Conservation (phyloP, 2,888 invertebrate species). For the Xylota segnis region DNA sequence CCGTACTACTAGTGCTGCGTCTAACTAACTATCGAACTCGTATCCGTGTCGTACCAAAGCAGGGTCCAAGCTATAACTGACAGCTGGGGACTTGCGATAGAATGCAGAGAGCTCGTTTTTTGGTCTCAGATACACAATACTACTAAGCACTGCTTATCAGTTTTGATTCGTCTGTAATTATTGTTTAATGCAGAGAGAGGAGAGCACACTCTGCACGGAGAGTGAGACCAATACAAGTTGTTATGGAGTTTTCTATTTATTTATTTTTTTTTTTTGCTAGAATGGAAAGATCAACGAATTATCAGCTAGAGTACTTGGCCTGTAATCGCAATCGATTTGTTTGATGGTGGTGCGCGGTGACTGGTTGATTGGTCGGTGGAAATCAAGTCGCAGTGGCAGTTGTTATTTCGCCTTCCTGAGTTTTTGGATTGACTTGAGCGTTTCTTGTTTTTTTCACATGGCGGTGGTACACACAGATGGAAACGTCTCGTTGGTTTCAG, state of each 20-base stretch:
- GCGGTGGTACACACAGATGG: slow-evolving; percentile 10
- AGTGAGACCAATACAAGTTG: not conserved
- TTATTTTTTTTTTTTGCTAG: slow-evolving; percentile 13
- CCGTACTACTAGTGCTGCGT: slow-evolving; percentile 9
- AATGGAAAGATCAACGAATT: slow-evolving; percentile 71
- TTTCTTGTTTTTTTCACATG: slow-evolving; percentile 53
- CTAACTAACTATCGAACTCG: slow-evolving; percentile 30
- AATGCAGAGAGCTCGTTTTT: slow-evolving; percentile 69
- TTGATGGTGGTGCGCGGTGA: not conserved
- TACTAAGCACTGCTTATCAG: slow-evolving; percentile 58
- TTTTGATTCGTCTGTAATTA: slow-evolving; percentile 59
- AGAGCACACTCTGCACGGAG: slow-evolving; percentile 13
- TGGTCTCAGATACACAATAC: slow-evolving; percentile 48
- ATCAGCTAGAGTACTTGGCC: slow-evolving; percentile 63
- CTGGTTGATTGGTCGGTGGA: not conserved
- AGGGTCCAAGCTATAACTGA: slow-evolving; percentile 68
- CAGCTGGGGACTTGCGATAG: slow-evolving; percentile 50
- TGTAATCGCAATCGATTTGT: slow-evolving; percentile 67
- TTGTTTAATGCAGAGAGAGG: slow-evolving; percentile 58
- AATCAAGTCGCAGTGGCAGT: slow-evolving; percentile 18
- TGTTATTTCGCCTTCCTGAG: slow-evolving; percentile 29
- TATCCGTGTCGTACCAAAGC: slow-evolving; percentile 58
- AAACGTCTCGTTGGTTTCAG: slow-evolving; percentile 13
- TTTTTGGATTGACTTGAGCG: slow-evolving; percentile 2
- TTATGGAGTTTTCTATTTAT: no score